phyloP scores from a whole-genome alignment of 23 tunicate genomes.

The Clavelina lepadiformis region DNA sequence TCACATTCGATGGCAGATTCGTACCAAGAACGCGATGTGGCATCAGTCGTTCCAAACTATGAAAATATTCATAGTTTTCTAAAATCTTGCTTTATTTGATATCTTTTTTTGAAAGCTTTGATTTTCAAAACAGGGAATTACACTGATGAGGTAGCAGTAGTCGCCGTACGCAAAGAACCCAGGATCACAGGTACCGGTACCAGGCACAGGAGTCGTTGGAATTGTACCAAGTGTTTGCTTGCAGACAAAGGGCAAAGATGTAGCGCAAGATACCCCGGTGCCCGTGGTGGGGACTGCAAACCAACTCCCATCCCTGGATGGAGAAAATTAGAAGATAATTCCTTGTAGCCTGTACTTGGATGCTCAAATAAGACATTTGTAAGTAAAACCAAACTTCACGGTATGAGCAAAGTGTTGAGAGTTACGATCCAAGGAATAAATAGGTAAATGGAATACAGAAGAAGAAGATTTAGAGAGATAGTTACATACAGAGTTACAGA shows the following conservation, averaged over 20 bases:
- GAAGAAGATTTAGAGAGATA: too few species aligned
- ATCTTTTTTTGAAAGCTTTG: neutral
- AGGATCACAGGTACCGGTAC: conserved; percentile 57
- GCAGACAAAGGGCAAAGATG: conserved; percentile 58
- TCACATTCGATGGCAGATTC: conserved; percentile 50
- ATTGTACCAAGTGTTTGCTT: conserved; percentile 31
- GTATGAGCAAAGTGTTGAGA: too few species aligned
- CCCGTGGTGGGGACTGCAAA: conserved; percentile 11
- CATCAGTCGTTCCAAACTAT: conserved; percentile 31
- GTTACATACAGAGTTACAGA: too few species aligned
- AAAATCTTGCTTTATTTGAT: neutral
- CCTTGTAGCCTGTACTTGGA: too few species aligned
- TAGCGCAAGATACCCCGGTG: conserved; percentile 1
- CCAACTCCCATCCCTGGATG: conserved; percentile 35
- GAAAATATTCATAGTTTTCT: too few species aligned
- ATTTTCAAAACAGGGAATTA: conserved; percentile 5
- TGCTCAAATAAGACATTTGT: too few species aligned
- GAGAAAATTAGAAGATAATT: too few species aligned
- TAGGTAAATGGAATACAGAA: too few species aligned
- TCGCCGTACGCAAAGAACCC: conserved; percentile 34
- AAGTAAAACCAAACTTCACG: too few species aligned
- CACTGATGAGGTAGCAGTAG: conserved; percentile 65
- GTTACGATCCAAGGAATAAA: too few species aligned
- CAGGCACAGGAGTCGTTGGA: conserved; percentile 68
- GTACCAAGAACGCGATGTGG: conserved; percentile 39